Conservation (phyloP, 2,888 invertebrate species). For the Pharmacophagus antenor region DNA sequence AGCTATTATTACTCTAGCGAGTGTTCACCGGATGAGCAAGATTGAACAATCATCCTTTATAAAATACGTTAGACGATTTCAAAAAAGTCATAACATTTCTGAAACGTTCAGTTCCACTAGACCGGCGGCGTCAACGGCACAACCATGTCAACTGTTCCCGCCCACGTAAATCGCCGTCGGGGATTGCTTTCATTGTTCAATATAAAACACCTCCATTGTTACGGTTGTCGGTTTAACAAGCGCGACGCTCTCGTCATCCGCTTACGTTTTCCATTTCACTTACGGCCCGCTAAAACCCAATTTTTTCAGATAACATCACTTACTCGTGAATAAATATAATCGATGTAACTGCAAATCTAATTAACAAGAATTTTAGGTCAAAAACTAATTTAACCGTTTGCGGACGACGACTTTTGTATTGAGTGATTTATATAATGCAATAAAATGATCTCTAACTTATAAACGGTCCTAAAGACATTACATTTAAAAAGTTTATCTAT, state of each 20-base stretch:
- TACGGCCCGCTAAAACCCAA: background rate
- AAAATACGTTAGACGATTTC: background rate
- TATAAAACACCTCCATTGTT: slow-evolving; percentile 33
- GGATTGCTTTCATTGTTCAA: slow-evolving; percentile 30
- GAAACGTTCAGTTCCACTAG: background rate
- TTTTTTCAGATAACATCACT: background rate
- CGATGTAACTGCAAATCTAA: background rate
- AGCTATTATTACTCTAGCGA: too few species aligned
- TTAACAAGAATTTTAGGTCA: background rate
- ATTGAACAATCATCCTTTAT: too few species aligned
- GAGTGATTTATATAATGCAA: too few species aligned
- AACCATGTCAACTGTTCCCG: slow-evolving; percentile 31
- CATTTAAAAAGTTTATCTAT: too few species aligned
- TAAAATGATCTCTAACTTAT: too few species aligned
- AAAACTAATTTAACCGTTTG: too few species aligned
- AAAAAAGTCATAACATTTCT: background rate
- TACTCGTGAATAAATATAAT: background rate
- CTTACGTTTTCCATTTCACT: slow-evolving; percentile 22
- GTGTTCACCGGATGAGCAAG: too few species aligned
- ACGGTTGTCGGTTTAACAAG: slow-evolving; percentile 30
- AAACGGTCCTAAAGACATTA: too few species aligned
- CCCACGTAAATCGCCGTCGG: slow-evolving; percentile 27
- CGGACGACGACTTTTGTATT: too few species aligned
- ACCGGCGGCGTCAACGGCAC: slow-evolving; percentile 6
- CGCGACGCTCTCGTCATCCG: slow-evolving; percentile 25